Evolutionary conservation across 2,113 vertebrate species (phyloP).

Genomic region (Misgurnus mizolepis): DNA sequence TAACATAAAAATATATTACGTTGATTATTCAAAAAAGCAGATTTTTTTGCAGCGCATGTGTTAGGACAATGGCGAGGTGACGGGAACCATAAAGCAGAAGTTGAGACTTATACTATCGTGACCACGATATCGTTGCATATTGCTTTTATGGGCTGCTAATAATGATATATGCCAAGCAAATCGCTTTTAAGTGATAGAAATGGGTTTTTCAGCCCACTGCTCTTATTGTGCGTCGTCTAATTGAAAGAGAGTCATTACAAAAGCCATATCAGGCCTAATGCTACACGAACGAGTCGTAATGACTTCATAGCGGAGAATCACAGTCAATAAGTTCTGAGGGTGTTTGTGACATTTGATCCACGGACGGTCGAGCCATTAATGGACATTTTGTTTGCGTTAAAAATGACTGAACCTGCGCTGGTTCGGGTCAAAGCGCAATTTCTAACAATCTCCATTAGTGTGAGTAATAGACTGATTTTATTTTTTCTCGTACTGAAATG

Average conservation of each 20-base stretch:
- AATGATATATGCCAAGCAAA: conserved; percentile 56
- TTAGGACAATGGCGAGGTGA: no score
- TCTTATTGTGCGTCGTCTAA: conserved; percentile 48
- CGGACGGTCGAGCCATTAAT: background rate
- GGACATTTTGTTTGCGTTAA: conserved; percentile 12
- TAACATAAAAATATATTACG: no score
- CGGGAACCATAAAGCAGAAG: no score
- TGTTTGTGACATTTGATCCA: background rate
- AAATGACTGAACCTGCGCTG: background rate
- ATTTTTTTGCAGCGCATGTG: no score
- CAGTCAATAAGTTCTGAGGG: background rate
- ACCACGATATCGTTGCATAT: conserved; percentile 47
- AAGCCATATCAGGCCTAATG: conserved; percentile 50
- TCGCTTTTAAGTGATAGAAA: conserved; percentile 55
- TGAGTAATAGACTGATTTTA: background rate
- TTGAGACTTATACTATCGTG: background rate
- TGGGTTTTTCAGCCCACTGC: conserved; percentile 46
- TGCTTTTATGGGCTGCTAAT: conserved; percentile 53
- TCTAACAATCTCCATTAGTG: background rate
- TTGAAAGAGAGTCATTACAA: conserved; percentile 55
- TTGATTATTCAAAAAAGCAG: no score
- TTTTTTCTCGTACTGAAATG: background rate
- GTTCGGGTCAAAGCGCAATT: background rate
- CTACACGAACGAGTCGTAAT: conserved; percentile 41
- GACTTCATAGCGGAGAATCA: conserved; percentile 5